Evolutionary conservation across 2,113 vertebrate genomes (phyloP), one percentile per base, ranked within the genome.

Genomic region (Microtus richardsoni): DNA sequence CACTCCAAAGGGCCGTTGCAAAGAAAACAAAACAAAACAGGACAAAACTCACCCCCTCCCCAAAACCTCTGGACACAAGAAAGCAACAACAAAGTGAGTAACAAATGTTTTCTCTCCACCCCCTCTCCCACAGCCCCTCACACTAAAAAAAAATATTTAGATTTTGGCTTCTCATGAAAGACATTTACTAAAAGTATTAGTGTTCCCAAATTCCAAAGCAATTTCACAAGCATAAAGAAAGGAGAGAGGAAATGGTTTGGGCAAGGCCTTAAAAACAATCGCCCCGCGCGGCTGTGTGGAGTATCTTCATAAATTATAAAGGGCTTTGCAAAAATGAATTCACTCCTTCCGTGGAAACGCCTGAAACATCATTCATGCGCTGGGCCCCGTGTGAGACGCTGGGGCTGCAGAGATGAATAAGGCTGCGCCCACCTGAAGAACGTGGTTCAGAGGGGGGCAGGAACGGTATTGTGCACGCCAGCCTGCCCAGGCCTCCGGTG

Each of bases 181-280:
- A 91, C 94, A 89, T n/a, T 83, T 14, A 83, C 86, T 62, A 19
- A 77, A 93, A 94, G 90, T 89, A 89, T 89, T 91, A 49, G 58
- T 91, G 88, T 75, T 91, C 93, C 95, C 91, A 97, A 96, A 98
- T 98, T 98, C 95, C 96, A 86, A 73, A 88, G 95, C 75, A 87
- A 75, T 97, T 97, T 95, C 95, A 94, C 94, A 98, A 95, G 70
- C 95, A 47, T 79, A 94, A 96, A 82, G 95, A 92, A 95, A 92
- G 9, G 84, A 90, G 47, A 91, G 92, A 97, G 92, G 95, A 94
- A 96, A 96, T 82, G 71, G 92, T 88, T 95, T 94, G 70, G 54
- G 75, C n/a, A 80, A 93, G 82, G 90, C 83, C 92, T 95, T 70
- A 82, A 93, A 94, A 96, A 96, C 95, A 92, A 89, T 78, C 79